Base-by-base conservation (phyloP, 2,797 vertebrate species). In the Harpagifer antarcticus region DNA sequence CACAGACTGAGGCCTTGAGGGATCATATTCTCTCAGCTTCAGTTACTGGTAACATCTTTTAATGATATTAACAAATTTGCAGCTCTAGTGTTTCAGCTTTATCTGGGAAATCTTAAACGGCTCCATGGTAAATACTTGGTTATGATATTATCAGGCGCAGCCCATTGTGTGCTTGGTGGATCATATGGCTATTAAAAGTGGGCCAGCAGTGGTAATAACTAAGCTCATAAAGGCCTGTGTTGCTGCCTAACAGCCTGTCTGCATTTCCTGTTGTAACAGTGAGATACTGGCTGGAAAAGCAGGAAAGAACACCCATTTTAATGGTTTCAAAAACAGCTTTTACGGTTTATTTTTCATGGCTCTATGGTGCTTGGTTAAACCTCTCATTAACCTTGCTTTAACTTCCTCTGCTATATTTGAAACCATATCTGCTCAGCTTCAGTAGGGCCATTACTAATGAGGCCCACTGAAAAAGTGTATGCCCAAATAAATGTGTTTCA, bases 21-120 rank as follows among this genome's bases (percentile, higher is more conserved):
- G 92, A 97, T 97, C 95, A 80, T 95, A 94, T 96, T 96, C 95
- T 96, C 96, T 96, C 96, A 94, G 94, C 94, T 97, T 95, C 89
- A 96, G 96, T 96, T 98, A 96, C 91, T 95, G 95, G 94, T 99
- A 97, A 97, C 97, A 97, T 97, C 95, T 95, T 96, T 97, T 98
- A 97, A 97, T 96, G 96, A 96, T 97, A 99, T 99, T 99, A 99
- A 97, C 97, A 97, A 96, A 97, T 96, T 97, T 96, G 96, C 93
- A 91, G 95, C 96, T 97, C 96, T 99, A 98, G 96, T 96, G 96
- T 99, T 98, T 98, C 98, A 94, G 93, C 91, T 96, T 96, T 97
- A 97, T 98, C 97, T 95, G 94, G 95, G 96, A 97, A 98, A 97
- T 97, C 96, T 98, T 97, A 97, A 98, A 98, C 97, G 97, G 94